A percentile compares a stretch with the other conserved stretches of the same genome.
Conservation (phyloP, 2,888 invertebrate genomes). For the Stenotaenia linearis region DNA sequence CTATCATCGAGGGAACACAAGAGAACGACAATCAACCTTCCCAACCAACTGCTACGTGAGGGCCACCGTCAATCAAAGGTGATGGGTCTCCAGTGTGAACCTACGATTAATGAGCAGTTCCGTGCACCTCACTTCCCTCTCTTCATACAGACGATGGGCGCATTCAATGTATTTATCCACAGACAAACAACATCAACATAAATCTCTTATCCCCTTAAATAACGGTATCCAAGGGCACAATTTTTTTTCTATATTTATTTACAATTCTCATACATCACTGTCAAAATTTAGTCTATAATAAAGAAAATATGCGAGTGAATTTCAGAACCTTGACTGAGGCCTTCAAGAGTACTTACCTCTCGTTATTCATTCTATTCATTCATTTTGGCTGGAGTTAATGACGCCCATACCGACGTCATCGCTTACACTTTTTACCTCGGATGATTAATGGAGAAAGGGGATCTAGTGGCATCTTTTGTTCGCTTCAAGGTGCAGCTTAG, state of each 20-base stretch:
- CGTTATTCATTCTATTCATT: neutral
- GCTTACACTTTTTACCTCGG: conserved; percentile 22
- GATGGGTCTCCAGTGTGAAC: conserved; percentile 7
- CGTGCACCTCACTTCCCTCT: neutral
- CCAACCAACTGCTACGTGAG: neutral
- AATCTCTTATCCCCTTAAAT: neutral
- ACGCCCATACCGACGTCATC: neutral
- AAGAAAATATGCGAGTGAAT: neutral
- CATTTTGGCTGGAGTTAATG: neutral
- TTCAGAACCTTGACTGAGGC: neutral
- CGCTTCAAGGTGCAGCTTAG: conserved; percentile 13
- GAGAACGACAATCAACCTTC: neutral
- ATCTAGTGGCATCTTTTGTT: conserved; percentile 16
- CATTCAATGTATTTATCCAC: neutral
- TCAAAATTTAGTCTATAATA: neutral
- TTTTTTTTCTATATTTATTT: neutral
- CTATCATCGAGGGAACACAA: neutral
- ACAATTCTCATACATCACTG: neutral
- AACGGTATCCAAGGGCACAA: neutral
- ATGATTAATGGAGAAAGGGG: neutral
- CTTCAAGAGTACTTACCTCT: neutral
- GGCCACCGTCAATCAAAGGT: conserved; percentile 20
- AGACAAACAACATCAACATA: neutral
- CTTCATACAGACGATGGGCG: neutral
- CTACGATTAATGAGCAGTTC: conserved; percentile 1